Conservation (phyloP, 2,888 invertebrate genomes). For the Slavum lentiscoides region DNA sequence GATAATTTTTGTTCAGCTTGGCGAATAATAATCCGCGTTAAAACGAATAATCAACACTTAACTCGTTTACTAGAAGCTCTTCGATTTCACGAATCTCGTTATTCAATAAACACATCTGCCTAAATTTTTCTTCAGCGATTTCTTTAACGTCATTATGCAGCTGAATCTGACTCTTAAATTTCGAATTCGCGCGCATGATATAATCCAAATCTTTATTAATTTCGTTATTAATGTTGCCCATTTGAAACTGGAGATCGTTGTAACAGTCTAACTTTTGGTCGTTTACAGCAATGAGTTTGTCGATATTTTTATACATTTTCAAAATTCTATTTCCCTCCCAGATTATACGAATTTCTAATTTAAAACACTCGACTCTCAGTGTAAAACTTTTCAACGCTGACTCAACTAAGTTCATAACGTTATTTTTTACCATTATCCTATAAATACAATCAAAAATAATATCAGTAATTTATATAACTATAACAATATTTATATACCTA, state of each 20-base stretch:
- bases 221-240: not conserved
- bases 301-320: conserved; percentile 11
- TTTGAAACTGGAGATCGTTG: conserved; percentile 12
- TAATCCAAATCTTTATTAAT: conserved; percentile 21
- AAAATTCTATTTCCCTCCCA: conserved; percentile 27
- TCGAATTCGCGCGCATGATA: not conserved
- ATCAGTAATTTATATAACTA: not conserved
- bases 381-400: not conserved
- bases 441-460: conserved; percentile 2
- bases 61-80: conserved; percentile 18
- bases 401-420: conserved; percentile 13
- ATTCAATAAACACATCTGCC: not conserved
- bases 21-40: too few species aligned
- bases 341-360: conserved; percentile 27
- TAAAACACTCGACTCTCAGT: conserved; percentile 9
- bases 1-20: too few species aligned
- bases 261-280: conserved; percentile 8
- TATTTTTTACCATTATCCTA: conserved; percentile 38
- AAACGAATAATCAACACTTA: not conserved
- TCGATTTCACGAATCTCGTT: conserved; percentile 8
- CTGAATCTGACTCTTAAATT: conserved; percentile 11
- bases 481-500: too few species aligned
- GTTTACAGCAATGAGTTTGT: conserved; percentile 9
- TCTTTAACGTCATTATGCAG: not conserved
- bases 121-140: conserved; percentile 19